A percentile compares a stretch with the other conserved stretches of the same genome.
phyloP scores from a whole-genome alignment of 2,113 vertebrate genomes.

The Poeciliopsis turrubarensis region DNA sequence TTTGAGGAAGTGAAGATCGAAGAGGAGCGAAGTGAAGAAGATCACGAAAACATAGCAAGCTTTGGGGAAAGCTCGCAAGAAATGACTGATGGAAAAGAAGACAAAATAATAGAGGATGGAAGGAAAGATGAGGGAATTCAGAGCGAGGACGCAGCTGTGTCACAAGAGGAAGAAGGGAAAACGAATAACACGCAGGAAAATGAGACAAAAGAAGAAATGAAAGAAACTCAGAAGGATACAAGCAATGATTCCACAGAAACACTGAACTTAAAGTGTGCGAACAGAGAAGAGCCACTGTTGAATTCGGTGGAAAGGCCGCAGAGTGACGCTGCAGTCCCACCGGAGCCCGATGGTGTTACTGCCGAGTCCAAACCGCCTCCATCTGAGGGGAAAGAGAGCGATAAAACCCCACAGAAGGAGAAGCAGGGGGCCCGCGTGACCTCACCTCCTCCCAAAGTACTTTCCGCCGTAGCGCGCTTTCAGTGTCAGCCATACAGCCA shows the following conservation, averaged over 20 bases:
- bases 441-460: conserved; percentile 41
- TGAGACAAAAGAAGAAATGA: conserved; percentile 14
- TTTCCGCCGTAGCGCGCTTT: conserved; percentile 49
- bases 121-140: neutral
- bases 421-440: conserved; percentile 1
- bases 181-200: conserved; percentile 9
- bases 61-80: conserved; percentile 23
- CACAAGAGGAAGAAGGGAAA: neutral
- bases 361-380: neutral
- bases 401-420: conserved; percentile 12
- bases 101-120: conserved; percentile 10
- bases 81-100: conserved; percentile 2
- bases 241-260: conserved; percentile 3
- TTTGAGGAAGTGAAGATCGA: conserved; percentile 27
- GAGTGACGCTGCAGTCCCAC: neutral
- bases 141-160: neutral
- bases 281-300: neutral
- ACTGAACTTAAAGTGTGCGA: conserved; percentile 17
- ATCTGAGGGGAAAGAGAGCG: conserved; percentile 1
- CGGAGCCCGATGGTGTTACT: neutral
- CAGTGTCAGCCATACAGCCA: conserved; percentile 43
- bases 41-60: conserved; percentile 1
- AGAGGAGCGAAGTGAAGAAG: conserved; percentile 2
- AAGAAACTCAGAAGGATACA: conserved; percentile 9
- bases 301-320: conserved; percentile 12